These are phyloP conservation scores for Pantherophis alleghaniensis DNA, from an alignment of 2,797 vertebrate genomes.

Conservation along the genomic window DNA sequence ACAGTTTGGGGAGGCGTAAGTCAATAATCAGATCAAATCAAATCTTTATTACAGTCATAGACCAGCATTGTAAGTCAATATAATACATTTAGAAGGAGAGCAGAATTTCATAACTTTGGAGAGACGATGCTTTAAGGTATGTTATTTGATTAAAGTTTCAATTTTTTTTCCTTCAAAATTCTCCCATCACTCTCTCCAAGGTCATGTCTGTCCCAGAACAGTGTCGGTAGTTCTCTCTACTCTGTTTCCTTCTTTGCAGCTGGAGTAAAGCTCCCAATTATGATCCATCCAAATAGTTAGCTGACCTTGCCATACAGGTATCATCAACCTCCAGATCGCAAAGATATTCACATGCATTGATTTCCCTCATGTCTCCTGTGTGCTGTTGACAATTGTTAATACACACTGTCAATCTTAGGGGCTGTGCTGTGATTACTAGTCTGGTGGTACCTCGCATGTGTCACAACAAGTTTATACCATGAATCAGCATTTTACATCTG, in stretches of 20 bases:
- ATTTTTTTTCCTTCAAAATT: not conserved
- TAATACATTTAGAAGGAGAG: not conserved
- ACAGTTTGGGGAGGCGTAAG: not conserved
- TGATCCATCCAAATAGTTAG: conserved; percentile 16
- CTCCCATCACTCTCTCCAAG: not conserved
- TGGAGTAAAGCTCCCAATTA: not conserved
- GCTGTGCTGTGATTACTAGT: conserved; percentile 23
- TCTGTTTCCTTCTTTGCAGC: not conserved
- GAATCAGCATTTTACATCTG: conserved; percentile 31
- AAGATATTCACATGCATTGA: conserved; percentile 26
- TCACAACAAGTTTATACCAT: conserved; percentile 27
- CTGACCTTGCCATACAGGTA: conserved; percentile 32
- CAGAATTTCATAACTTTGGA: not conserved
- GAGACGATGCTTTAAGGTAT: not conserved
- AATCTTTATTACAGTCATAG: not conserved
- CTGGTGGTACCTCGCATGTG: conserved; percentile 15
- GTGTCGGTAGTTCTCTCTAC: not conserved
- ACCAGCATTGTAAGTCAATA: not conserved
- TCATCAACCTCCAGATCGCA: conserved; percentile 22
- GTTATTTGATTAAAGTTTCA: conserved; percentile 5
- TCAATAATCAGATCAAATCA: not conserved
- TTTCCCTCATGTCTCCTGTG: conserved; percentile 29
- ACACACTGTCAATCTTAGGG: conserved; percentile 26
- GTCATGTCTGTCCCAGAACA: conserved; percentile 3
- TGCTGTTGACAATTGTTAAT: conserved; percentile 39